Conservation (phyloP, 2,888 invertebrate genomes). For the Mantis religiosa region DNA sequence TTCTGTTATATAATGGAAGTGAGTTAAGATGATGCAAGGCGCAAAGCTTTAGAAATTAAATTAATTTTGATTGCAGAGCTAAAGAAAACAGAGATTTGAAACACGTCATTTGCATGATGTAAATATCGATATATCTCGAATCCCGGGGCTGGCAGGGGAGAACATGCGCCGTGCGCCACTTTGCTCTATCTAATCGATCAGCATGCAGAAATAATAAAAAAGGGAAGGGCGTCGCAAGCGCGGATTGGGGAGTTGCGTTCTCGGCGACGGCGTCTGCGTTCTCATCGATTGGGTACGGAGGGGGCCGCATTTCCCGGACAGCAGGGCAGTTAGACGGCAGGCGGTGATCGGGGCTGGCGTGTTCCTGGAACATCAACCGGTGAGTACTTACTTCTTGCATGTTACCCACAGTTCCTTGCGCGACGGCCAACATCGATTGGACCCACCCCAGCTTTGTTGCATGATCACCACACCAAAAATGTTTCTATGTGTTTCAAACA, state of each 20-base stretch:
- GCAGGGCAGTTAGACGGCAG: slow-evolving; percentile 8
- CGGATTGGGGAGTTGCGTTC: slow-evolving; percentile 10
- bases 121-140: slow-evolving; percentile 26
- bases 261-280: slow-evolving; percentile 2
- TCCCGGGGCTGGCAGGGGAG: not conserved
- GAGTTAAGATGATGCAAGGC: not conserved
- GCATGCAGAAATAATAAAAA: not conserved
- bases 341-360: not conserved
- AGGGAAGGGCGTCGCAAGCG: not conserved
- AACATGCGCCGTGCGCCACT: slow-evolving; percentile 2
- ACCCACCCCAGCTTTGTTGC: not conserved
- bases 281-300: not conserved
- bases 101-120: slow-evolving; percentile 23
- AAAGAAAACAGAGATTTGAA: not conserved
- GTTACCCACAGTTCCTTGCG: slow-evolving; percentile 6
- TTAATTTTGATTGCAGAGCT: not conserved
- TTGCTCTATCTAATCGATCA: not conserved
- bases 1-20: not conserved
- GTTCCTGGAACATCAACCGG: not conserved
- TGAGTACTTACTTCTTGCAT: no score
- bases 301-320: not conserved
- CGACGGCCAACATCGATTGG: slow-evolving; percentile 10
- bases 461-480: no score
- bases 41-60: not conserved
- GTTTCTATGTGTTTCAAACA: no score